These are phyloP conservation scores for Petromus typicus DNA, from an alignment of 2,113 vertebrate genomes.

Conservation along the genomic window DNA sequence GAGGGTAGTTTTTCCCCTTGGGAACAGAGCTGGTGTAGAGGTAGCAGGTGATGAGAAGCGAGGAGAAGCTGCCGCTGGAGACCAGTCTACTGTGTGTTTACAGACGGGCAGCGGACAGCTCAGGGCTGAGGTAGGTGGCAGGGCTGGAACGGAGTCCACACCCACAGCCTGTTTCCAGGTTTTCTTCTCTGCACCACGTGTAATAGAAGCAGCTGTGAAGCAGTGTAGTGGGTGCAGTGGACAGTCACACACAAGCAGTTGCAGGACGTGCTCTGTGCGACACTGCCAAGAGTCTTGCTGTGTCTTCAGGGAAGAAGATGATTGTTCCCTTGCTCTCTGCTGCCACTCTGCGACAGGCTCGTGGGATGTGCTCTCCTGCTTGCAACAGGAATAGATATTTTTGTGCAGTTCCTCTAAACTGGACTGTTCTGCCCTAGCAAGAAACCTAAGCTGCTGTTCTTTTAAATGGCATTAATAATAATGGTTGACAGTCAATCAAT, in stretches of 20 bases:
- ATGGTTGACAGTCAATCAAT: neutral
- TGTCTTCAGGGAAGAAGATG: neutral
- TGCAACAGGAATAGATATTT: neutral
- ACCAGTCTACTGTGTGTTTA: neutral
- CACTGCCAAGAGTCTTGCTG: neutral
- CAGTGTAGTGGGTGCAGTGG: neutral
- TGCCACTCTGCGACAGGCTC: neutral
- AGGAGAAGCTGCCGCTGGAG: neutral
- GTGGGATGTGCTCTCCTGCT: neutral
- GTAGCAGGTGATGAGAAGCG: neutral
- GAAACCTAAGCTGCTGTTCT: constrained; percentile 37
- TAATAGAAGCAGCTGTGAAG: neutral
- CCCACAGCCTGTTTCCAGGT: neutral
- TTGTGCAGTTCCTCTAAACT: neutral
- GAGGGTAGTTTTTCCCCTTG: neutral
- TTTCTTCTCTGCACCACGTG: neutral
- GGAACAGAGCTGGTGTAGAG: neutral
- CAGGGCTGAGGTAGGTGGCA: neutral
- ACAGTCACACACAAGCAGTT: neutral
- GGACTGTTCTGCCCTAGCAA: constrained; percentile 21
- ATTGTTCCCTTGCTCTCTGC: neutral
- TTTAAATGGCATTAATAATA: neutral
- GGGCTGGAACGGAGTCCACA: neutral
- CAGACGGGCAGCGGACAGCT: neutral
- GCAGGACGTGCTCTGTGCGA: neutral